phyloP scores from a whole-genome alignment of 2,888 invertebrate genomes.

The Perithous albicinctus region DNA sequence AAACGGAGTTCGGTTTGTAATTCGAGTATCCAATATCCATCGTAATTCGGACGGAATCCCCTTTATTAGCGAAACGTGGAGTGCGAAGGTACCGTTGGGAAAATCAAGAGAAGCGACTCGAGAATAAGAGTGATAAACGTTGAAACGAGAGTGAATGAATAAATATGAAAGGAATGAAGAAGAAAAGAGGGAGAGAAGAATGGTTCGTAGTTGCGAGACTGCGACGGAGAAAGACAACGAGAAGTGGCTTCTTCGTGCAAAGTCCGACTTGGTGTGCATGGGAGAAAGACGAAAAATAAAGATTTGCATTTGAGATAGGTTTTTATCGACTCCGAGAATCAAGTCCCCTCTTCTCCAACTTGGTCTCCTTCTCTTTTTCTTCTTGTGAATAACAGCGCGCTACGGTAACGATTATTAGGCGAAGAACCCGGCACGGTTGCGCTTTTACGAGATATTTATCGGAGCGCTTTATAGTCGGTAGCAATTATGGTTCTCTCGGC shows the following conservation, averaged over 20 bases:
- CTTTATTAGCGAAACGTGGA: background rate
- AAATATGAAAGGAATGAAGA: slow-evolving; percentile 43
- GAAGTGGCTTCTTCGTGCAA: slow-evolving; percentile 45
- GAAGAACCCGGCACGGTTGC: slow-evolving; percentile 67
- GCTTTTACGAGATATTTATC: slow-evolving; percentile 70
- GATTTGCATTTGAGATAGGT: slow-evolving; percentile 67
- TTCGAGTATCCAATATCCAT: slow-evolving; percentile 31
- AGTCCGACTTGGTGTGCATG: slow-evolving; percentile 42
- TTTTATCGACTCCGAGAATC: slow-evolving; percentile 65
- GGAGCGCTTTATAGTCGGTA: slow-evolving; percentile 61
- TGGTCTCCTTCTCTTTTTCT: slow-evolving; percentile 14
- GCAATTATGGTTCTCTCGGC: slow-evolving; percentile 58
- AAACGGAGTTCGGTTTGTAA: slow-evolving; percentile 1
- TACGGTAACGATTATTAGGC: slow-evolving; percentile 68
- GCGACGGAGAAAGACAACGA: slow-evolving; percentile 37
- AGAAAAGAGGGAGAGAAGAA: slow-evolving; percentile 16
- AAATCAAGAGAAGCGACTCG: slow-evolving; percentile 2
- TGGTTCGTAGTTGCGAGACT: slow-evolving; percentile 23
- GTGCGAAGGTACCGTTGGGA: background rate
- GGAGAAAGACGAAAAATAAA: background rate
- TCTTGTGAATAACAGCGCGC: slow-evolving; percentile 51
- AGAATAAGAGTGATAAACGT: slow-evolving; percentile 26
- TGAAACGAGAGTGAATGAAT: slow-evolving; percentile 54
- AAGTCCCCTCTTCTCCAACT: slow-evolving; percentile 34
- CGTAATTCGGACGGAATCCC: slow-evolving; percentile 2